Evolutionary conservation across 2,888 invertebrate species (phyloP).

Genomic region (Melanargia galathea): DNA sequence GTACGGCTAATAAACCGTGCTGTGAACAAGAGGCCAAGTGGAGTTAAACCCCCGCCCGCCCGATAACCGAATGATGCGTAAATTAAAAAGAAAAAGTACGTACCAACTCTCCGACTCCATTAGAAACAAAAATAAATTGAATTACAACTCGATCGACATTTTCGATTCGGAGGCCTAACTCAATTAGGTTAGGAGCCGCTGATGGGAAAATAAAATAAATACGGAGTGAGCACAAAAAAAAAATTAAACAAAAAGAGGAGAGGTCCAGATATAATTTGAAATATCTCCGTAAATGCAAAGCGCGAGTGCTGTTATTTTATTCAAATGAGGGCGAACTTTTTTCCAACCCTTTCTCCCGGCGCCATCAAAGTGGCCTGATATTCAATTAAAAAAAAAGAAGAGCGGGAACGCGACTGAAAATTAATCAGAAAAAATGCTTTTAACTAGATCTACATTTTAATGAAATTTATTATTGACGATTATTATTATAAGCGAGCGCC

Average conservation of each 20-base stretch:
- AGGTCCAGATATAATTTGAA: slow-evolving; percentile 82
- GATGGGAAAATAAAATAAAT: slow-evolving; percentile 83
- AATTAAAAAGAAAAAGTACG: slow-evolving; percentile 75
- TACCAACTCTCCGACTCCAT: slow-evolving; percentile 77
- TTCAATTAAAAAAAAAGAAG: slow-evolving; percentile 83
- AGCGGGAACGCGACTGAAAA: slow-evolving; percentile 78
- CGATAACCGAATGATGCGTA: slow-evolving; percentile 59
- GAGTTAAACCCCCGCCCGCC: slow-evolving; percentile 27
- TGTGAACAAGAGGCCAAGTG: slow-evolving; percentile 15
- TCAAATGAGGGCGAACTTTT: slow-evolving; percentile 82
- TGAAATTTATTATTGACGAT: slow-evolving; percentile 82
- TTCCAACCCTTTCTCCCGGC: slow-evolving; percentile 77
- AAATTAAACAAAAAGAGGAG: slow-evolving; percentile 73
- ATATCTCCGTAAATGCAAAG: slow-evolving; percentile 83
- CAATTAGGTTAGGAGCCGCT: slow-evolving; percentile 78
- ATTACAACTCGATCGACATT: slow-evolving; percentile 82
- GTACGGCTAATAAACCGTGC: too few relatives aligned
- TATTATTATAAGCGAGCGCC: slow-evolving; percentile 74
- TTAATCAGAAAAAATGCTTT: slow-evolving; percentile 83
- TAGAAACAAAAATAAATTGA: slow-evolving; percentile 83
- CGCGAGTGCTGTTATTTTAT: slow-evolving; percentile 83
- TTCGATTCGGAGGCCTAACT: slow-evolving; percentile 81
- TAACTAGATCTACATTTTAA: slow-evolving; percentile 83
- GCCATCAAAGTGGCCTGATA: slow-evolving; percentile 83
- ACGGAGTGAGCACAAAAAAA: slow-evolving; percentile 76